These are phyloP conservation scores for Petaurus breviceps DNA, from an alignment of 2,113 vertebrate species.

Conservation along the genomic window DNA sequence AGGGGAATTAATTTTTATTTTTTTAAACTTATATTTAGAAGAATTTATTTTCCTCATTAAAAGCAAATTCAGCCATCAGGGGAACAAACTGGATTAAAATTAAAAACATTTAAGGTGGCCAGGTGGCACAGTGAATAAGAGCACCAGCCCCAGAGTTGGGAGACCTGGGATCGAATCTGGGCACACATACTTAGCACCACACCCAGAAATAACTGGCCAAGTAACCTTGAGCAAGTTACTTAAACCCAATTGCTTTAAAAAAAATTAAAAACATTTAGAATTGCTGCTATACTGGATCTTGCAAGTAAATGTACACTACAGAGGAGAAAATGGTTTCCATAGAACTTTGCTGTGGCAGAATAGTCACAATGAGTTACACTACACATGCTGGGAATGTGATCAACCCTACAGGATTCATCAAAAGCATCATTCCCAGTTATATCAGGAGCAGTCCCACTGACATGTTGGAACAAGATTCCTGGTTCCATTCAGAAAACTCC, in stretches of 20 bases:
- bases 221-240: no score
- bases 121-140: no score
- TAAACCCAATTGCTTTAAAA: no score
- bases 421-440: background rate
- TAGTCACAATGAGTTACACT: background rate
- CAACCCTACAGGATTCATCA: background rate
- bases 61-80: background rate
- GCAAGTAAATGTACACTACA: background rate
- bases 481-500: background rate
- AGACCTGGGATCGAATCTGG: no score
- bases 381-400: background rate
- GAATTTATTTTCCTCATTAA: background rate
- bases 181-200: no score
- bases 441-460: background rate
- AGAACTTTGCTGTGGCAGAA: background rate
- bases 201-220: no score
- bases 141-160: no score
- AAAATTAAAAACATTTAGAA: no score
- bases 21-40: background rate
- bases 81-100: background rate
- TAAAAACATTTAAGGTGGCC: no score
- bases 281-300: background rate
- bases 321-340: background rate
- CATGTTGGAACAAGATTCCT: background rate
- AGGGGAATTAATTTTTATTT: background rate